phyloP scores from a whole-genome alignment of 2,888 invertebrate species.

The Blera fallax region DNA sequence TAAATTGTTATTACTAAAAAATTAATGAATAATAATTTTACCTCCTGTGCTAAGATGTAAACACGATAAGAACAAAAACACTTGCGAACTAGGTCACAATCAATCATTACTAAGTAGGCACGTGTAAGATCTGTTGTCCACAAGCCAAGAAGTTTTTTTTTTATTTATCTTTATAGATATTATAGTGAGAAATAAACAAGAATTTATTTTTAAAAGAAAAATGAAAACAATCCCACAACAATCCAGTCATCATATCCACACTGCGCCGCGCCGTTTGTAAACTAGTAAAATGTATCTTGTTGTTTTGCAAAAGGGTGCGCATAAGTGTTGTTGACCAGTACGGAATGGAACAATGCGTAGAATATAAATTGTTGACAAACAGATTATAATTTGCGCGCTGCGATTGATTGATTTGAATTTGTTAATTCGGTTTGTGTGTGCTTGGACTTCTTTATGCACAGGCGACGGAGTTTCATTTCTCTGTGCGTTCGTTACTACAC shows the following conservation, averaged over 20 bases:
- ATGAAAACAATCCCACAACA: not conserved
- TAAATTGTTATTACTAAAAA: too few species aligned
- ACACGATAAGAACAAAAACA: too few species aligned
- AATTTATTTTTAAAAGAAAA: not conserved
- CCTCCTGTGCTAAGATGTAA: too few species aligned
- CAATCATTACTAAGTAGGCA: too few species aligned
- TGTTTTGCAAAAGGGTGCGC: not conserved
- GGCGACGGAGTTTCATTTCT: not conserved
- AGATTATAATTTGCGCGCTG: not conserved
- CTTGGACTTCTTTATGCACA: not conserved
- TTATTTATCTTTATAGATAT: too few species aligned
- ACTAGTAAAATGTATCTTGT: not conserved
- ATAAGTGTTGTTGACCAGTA: not conserved
- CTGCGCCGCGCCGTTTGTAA: not conserved
- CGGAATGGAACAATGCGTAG: not conserved
- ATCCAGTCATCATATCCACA: not conserved
- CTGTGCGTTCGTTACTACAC: not conserved
- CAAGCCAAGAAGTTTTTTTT: too few species aligned
- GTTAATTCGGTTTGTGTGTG: not conserved
- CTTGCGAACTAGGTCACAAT: too few species aligned
- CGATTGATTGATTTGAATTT: not conserved
- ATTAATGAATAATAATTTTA: too few species aligned
- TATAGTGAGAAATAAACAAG: too few species aligned
- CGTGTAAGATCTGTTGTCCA: too few species aligned
- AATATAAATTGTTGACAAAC: not conserved